A percentile compares a stretch with the other conserved stretches of the same genome.
Conservation (phyloP, 2,797 vertebrate species). For the Propithecus perrieri region DNA sequence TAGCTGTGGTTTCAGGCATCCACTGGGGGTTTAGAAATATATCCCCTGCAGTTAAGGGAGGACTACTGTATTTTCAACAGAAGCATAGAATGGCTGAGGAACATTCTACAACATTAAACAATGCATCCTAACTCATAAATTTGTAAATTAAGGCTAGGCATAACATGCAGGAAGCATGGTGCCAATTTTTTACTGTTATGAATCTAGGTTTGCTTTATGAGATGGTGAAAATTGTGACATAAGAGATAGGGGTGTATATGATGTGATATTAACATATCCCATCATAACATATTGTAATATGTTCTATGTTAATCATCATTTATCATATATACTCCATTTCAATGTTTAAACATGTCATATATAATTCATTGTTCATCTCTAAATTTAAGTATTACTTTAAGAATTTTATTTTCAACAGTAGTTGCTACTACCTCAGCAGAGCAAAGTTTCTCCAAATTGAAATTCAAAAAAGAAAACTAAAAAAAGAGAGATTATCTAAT, state of each 20-base stretch:
- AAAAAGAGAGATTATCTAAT: background rate
- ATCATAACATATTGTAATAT: background rate
- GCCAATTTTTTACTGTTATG: background rate
- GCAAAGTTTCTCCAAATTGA: background rate
- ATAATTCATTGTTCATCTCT: background rate
- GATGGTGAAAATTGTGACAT: background rate
- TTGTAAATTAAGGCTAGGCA: background rate
- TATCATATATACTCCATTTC: background rate
- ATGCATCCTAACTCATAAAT: background rate
- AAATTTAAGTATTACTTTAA: background rate
- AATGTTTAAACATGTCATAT: background rate
- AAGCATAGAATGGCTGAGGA: background rate
- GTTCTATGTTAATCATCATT: background rate
- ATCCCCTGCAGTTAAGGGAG: background rate
- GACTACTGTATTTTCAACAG: background rate
- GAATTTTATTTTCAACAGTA: background rate
- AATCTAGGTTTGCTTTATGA: background rate
- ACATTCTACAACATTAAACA: background rate
- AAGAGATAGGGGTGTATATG: background rate
- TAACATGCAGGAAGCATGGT: background rate
- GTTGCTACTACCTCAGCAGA: background rate
- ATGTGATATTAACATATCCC: background rate
- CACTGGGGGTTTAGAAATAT: background rate
- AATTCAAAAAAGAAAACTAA: background rate
- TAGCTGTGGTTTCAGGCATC: background rate